Percentiles rank a stretch among this genome's conserved stretches.
Conservation (phyloP, 2,797 vertebrate species). For the Chaunax sp. region DNA sequence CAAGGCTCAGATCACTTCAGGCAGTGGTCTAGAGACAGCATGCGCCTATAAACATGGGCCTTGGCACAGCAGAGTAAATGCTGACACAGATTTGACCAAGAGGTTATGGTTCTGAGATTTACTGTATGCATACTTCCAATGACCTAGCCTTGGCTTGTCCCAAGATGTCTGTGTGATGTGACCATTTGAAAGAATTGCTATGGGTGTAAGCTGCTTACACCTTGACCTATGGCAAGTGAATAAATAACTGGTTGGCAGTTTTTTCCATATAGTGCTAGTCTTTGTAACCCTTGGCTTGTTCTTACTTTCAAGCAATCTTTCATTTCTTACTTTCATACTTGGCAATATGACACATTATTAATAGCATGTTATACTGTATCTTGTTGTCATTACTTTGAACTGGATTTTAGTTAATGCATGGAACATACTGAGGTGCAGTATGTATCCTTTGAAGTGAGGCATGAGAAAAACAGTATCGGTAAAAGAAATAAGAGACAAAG, state of each 20-base stretch:
- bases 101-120: conserved; percentile 73
- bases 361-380: background rate
- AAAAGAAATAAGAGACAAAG: background rate
- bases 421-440: background rate
- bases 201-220: conserved; percentile 61
- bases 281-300: conserved; percentile 67
- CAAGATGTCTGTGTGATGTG: conserved; percentile 56
- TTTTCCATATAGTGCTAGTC: conserved; percentile 62
- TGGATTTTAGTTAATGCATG: background rate
- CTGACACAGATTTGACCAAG: conserved; percentile 76
- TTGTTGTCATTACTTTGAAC: background rate
- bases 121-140: conserved; percentile 61
- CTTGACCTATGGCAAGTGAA: conserved; percentile 69
- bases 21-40: conserved; percentile 50
- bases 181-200: conserved; percentile 68
- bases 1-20: conserved; percentile 57
- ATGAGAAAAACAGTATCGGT: background rate
- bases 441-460: background rate
- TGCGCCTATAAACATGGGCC: conserved; percentile 73
- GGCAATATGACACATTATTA: background rate
- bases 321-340: background rate
- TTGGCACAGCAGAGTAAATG: conserved; percentile 67
- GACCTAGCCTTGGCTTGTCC: conserved; percentile 71
- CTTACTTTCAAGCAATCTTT: conserved; percentile 41
- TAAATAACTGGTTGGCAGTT: conserved; percentile 63